Percentiles rank a stretch among this genome's conserved stretches.
Conservation (phyloP, 2,113 vertebrate genomes). For the Phasianus colchicus region DNA sequence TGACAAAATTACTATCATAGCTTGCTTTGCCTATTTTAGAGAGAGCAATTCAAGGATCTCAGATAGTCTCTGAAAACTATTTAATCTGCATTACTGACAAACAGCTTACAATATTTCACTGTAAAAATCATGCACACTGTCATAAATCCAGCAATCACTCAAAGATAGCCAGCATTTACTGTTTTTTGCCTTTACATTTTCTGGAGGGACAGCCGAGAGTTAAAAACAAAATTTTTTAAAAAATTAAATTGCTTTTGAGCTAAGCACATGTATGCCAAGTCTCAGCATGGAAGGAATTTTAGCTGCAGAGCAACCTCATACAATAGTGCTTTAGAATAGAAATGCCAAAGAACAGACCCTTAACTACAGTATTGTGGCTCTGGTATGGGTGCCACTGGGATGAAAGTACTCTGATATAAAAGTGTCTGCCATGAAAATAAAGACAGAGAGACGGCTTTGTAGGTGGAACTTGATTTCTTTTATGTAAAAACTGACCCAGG, state of each 20-base stretch:
- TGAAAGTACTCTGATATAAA: slow-evolving; percentile 77
- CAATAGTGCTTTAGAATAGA: slow-evolving; percentile 75
- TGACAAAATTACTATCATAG: neutral
- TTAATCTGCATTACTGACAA: neutral
- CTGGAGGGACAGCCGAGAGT: neutral
- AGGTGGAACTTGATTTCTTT: slow-evolving; percentile 74
- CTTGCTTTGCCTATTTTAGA: neutral
- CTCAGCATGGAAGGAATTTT: slow-evolving; percentile 76
- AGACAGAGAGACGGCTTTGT: slow-evolving; percentile 74
- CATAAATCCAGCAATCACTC: neutral
- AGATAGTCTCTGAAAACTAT: neutral
- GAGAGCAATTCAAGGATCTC: neutral
- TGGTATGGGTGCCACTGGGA: slow-evolving; percentile 77
- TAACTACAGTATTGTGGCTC: slow-evolving; percentile 76
- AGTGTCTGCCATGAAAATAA: slow-evolving; percentile 76
- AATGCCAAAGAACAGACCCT: slow-evolving; percentile 75
- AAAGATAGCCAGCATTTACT: neutral
- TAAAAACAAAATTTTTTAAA: slow-evolving; percentile 53
- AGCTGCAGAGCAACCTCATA: slow-evolving; percentile 75
- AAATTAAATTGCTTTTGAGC: slow-evolving; percentile 72
- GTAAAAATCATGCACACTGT: neutral
- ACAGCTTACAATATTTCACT: neutral
- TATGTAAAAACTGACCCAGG: slow-evolving; percentile 71
- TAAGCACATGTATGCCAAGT: slow-evolving; percentile 70
- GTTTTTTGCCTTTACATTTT: slow-evolving; percentile 27